Evolutionary conservation across 2,113 vertebrate species (phyloP).

Genomic region (Cyprinodon brontotheroides): DNA sequence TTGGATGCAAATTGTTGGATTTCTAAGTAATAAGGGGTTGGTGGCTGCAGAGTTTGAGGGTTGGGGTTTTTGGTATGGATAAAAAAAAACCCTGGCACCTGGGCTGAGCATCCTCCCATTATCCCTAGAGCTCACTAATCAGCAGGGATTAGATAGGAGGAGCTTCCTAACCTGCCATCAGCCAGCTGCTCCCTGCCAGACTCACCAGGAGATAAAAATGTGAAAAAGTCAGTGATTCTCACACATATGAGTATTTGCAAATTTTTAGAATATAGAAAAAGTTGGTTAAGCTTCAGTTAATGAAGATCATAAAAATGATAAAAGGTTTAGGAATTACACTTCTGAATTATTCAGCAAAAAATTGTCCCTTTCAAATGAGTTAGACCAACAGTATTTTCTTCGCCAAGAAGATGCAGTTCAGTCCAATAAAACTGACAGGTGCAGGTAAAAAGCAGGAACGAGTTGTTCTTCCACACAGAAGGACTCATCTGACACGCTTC

Average conservation of each 20-base stretch:
- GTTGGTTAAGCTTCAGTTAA: background rate
- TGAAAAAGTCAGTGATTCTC: background rate
- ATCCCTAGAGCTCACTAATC: conserved; percentile 43
- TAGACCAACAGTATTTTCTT: rapidly evolving
- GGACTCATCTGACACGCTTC: background rate
- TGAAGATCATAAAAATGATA: background rate
- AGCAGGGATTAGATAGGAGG: conserved; percentile 33
- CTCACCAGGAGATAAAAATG: background rate
- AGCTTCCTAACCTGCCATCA: conserved; percentile 55
- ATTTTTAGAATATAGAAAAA: background rate
- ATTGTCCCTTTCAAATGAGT: background rate
- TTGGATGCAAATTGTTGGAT: conserved; percentile 42
- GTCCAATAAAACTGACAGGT: background rate
- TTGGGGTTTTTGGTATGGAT: conserved; percentile 14
- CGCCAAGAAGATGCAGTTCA: background rate
- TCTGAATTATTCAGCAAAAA: background rate
- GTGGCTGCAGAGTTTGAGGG: conserved; percentile 11
- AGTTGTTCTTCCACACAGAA: background rate
- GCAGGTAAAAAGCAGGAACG: rapidly evolving
- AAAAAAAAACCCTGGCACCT: conserved; percentile 22
- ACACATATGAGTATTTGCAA: background rate
- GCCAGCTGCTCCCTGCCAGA: conserved; percentile 54
- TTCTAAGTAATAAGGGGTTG: conserved; percentile 34
- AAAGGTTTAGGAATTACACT: background rate
- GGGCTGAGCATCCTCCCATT: conserved; percentile 30